Conservation (phyloP, 1,140 invertebrate species). For the Theocolax elegans region DNA sequence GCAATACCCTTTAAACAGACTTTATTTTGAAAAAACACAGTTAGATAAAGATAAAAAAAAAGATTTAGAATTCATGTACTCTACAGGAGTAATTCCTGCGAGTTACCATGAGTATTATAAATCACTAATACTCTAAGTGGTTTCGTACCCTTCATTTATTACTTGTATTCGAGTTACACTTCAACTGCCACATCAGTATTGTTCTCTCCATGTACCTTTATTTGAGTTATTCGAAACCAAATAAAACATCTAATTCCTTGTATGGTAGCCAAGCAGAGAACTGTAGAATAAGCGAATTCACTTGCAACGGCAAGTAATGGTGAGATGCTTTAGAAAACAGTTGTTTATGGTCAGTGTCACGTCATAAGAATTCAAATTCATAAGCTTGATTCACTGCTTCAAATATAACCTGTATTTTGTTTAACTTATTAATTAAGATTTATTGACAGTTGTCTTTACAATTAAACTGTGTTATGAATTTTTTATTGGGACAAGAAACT, state of each 20-base stretch:
- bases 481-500: constrained; percentile 58
- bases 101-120: neutral
- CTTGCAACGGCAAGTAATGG: constrained; percentile 89
- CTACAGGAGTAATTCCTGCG: neutral
- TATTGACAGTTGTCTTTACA: no score
- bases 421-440: no score
- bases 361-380: constrained; percentile 95
- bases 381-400: constrained; percentile 96
- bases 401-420: constrained; percentile 95
- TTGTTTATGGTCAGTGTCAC: constrained; percentile 93
- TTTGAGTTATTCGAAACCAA: constrained; percentile 86
- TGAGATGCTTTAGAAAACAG: constrained; percentile 91
- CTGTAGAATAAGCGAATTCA: constrained; percentile 95
- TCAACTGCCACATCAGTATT: constrained; percentile 88
- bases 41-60: neutral
- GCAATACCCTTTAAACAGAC: neutral
- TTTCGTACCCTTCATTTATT: no score
- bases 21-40: neutral
- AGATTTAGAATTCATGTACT: neutral
- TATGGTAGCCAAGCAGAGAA: constrained; percentile 97
- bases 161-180: no score
- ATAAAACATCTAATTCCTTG: constrained; percentile 87
- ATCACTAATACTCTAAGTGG: no score
- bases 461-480: no score
- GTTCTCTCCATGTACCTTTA: no score